phyloP scores from a whole-genome alignment of 2,888 invertebrate genomes.

The Protodeltote pygarga region DNA sequence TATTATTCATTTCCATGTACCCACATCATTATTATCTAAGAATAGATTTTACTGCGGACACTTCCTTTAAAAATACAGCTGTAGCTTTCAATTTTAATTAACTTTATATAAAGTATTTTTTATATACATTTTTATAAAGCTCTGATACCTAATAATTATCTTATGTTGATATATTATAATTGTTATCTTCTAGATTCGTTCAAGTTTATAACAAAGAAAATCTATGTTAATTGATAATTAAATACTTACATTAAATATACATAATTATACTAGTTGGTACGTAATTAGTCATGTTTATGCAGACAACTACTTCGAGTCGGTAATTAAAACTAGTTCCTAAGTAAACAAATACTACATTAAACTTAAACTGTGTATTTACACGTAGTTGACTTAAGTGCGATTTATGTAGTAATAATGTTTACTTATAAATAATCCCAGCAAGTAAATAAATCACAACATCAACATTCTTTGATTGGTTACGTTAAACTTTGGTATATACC shows the following conservation, averaged over 20 bases:
- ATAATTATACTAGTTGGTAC: slow-evolving; percentile 1
- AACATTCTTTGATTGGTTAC: slow-evolving; percentile 40
- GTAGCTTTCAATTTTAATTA: slow-evolving; percentile 24
- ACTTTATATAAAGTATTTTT: too few relatives aligned
- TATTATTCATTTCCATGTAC: slow-evolving; percentile 62
- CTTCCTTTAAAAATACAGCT: slow-evolving; percentile 61
- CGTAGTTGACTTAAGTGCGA: too few relatives aligned
- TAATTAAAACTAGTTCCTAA: slow-evolving; percentile 3
- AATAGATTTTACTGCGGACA: slow-evolving; percentile 72
- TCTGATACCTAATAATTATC: too few relatives aligned
- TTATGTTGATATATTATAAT: too few relatives aligned
- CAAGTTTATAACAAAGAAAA: slow-evolving; percentile 19
- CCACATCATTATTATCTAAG: slow-evolving; percentile 67
- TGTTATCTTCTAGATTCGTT: slow-evolving; percentile 6
- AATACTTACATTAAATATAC: slow-evolving; percentile 10
- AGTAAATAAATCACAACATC: slow-evolving; percentile 23
- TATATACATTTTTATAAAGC: too few relatives aligned
- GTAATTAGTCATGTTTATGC: not conserved
- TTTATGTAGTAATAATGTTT: slow-evolving; percentile 26
- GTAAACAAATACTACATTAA: slow-evolving; percentile 14
- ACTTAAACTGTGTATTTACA: too few relatives aligned
- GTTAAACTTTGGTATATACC: slow-evolving; percentile 31
- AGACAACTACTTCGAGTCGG: not conserved
- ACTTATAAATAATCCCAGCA: slow-evolving; percentile 16
- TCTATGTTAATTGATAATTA: not conserved